Evolutionary conservation across 37 sponge, comb jelly and placozoan species (phyloP).

Genomic region (Tethya wilhelma): DNA sequence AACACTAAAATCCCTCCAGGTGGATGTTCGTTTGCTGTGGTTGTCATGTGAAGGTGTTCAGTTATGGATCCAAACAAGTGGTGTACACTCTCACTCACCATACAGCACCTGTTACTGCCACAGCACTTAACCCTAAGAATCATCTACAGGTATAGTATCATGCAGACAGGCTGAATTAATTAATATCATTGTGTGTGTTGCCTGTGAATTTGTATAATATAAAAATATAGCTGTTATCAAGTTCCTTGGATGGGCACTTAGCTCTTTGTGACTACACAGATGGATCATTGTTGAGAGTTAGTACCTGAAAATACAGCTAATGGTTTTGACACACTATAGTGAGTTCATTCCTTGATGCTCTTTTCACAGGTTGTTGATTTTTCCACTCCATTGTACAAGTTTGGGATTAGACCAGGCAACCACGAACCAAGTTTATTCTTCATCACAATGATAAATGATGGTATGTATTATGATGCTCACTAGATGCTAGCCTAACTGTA

Average conservation of each 20-base stretch:
- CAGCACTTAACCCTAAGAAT: slow-evolving; percentile 45
- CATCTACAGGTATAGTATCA: slow-evolving; percentile 44
- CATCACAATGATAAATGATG: slow-evolving; percentile 16
- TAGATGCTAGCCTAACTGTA: too few relatives aligned
- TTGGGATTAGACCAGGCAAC: slow-evolving; percentile 46
- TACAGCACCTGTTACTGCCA: slow-evolving; percentile 42
- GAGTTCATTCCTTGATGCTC: neutral
- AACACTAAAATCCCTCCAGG: slow-evolving; percentile 18
- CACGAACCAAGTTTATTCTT: slow-evolving; percentile 41
- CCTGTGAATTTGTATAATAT: neutral
- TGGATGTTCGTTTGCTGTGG: slow-evolving; percentile 63
- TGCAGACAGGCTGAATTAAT: too few relatives aligned
- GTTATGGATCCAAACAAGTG: slow-evolving; percentile 31
- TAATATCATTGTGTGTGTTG: neutral
- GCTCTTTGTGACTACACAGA: slow-evolving; percentile 75
- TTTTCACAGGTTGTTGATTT: slow-evolving; percentile 50
- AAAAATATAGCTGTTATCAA: slow-evolving; percentile 55
- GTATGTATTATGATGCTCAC: neutral
- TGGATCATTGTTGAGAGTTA: slow-evolving; percentile 65
- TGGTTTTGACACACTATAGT: neutral
- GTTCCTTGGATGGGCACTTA: slow-evolving; percentile 73
- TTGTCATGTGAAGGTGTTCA: slow-evolving; percentile 54
- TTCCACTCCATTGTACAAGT: slow-evolving; percentile 40
- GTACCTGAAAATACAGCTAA: neutral
- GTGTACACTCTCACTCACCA: slow-evolving; percentile 47